A percentile compares a stretch with the other conserved stretches of the same genome.
These are phyloP conservation scores for Thymelicus acteon DNA, from an alignment of 2,888 invertebrate species.

Conservation along the genomic window DNA sequence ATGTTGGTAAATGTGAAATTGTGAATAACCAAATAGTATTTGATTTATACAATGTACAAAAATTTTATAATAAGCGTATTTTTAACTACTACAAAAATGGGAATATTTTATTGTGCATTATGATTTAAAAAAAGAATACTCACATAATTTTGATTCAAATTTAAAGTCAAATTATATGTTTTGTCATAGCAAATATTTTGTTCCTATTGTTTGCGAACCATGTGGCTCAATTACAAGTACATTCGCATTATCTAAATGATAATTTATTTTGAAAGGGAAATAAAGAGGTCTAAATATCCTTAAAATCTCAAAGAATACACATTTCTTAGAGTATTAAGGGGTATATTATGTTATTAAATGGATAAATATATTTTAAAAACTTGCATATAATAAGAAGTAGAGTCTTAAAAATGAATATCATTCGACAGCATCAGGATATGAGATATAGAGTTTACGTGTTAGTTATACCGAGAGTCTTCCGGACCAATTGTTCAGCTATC, in stretches of 20 bases:
- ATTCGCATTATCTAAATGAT: too few relatives aligned
- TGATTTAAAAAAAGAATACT: too few relatives aligned
- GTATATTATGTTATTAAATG: not conserved
- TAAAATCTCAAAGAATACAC: not conserved
- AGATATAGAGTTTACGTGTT: slow-evolving; percentile 11
- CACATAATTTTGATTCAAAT: too few relatives aligned
- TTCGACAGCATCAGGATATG: too few relatives aligned
- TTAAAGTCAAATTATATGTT: too few relatives aligned
- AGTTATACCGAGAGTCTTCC: slow-evolving; percentile 91
- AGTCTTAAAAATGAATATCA: not conserved
- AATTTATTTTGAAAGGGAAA: too few relatives aligned
- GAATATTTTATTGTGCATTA: too few relatives aligned
- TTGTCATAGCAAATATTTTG: too few relatives aligned
- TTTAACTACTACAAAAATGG: too few relatives aligned
- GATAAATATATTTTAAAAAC: not conserved
- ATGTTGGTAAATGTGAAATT: not conserved
- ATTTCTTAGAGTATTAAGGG: not conserved
- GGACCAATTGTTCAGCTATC: slow-evolving; percentile 95
- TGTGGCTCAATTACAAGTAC: too few relatives aligned
- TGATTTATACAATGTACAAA: not conserved
- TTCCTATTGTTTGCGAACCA: too few relatives aligned
- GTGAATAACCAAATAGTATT: not conserved
- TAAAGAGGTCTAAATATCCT: not conserved
- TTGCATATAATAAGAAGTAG: not conserved
- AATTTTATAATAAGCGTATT: too few relatives aligned